Evolutionary conservation across 2,888 invertebrate species (phyloP).

Genomic region (Pardosa pseudoannulata): DNA sequence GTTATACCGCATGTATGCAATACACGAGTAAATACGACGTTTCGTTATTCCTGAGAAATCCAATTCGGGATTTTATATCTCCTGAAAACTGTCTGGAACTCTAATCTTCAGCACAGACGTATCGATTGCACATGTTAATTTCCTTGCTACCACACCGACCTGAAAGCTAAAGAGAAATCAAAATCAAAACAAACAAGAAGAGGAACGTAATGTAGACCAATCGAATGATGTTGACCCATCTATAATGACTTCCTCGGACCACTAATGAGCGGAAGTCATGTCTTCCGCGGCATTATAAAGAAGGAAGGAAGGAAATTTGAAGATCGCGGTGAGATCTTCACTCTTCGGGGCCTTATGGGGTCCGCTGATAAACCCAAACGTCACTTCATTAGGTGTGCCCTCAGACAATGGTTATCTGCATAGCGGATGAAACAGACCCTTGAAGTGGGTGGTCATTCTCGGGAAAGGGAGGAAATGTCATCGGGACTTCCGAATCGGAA

Average conservation of each 20-base stretch:
- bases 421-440: neutral
- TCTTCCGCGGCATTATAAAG: constrained; percentile 48
- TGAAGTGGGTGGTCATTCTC: neutral
- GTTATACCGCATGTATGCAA: no score
- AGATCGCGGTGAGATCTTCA: constrained; percentile 49
- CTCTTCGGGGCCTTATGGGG: constrained; percentile 50
- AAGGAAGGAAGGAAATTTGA: constrained; percentile 32
- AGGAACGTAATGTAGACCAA: neutral
- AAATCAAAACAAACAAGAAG: neutral
- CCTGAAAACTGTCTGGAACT: no score
- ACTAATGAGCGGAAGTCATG: constrained; percentile 63
- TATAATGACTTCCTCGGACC: constrained; percentile 62
- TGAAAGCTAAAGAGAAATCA: no score
- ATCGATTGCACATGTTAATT: no score
- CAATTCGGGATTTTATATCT: no score
- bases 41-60: no score
- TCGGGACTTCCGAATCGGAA: neutral
- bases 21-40: no score
- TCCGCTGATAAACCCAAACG: constrained; percentile 50
- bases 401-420: constrained; percentile 10
- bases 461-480: constrained; percentile 4
- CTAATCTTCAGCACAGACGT: no score
- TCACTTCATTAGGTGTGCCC: constrained; percentile 43
- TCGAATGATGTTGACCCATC: constrained; percentile 20
- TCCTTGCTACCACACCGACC: no score